Conservation (phyloP, 2,888 invertebrate species). For the Hedya salicella region DNA sequence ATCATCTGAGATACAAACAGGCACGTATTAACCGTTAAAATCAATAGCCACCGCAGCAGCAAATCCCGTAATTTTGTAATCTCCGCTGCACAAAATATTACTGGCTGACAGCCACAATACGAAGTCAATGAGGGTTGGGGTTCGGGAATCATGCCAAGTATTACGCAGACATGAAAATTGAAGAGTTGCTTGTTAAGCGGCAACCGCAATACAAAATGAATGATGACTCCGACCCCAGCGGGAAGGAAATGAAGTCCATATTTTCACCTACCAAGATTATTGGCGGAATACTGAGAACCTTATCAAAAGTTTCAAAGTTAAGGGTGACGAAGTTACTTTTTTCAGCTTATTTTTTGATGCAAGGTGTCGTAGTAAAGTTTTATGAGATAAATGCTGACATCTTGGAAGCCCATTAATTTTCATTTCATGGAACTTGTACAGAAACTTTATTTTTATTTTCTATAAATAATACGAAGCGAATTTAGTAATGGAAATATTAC, state of each 20-base stretch:
- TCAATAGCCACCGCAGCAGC: constrained; percentile 56
- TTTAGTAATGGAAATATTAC: no score
- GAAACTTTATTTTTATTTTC: background rate
- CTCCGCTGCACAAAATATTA: constrained; percentile 65
- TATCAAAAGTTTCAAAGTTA: constrained; percentile 39
- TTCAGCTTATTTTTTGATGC: background rate
- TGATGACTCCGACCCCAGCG: constrained; percentile 48
- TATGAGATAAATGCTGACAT: background rate
- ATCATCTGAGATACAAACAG: constrained; percentile 43
- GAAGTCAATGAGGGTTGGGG: constrained; percentile 61
- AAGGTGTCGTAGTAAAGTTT: background rate
- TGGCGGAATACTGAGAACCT: constrained; percentile 23
- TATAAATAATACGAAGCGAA: no score
- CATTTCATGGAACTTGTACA: background rate
- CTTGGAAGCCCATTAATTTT: background rate
- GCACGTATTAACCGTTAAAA: constrained; percentile 47
- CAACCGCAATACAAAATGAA: constrained; percentile 57
- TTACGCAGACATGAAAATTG: constrained; percentile 66
- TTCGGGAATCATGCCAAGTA: constrained; percentile 73
- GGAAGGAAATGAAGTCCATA: constrained; percentile 43
- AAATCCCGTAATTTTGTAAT: constrained; percentile 51
- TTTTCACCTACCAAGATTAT: constrained; percentile 39
- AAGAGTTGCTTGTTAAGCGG: constrained; percentile 69
- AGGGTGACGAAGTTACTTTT: constrained; percentile 17
- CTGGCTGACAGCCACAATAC: constrained; percentile 71